These are phyloP conservation scores for Chloebia gouldiae DNA, from an alignment of 2,113 vertebrate species.

Conservation along the genomic window DNA sequence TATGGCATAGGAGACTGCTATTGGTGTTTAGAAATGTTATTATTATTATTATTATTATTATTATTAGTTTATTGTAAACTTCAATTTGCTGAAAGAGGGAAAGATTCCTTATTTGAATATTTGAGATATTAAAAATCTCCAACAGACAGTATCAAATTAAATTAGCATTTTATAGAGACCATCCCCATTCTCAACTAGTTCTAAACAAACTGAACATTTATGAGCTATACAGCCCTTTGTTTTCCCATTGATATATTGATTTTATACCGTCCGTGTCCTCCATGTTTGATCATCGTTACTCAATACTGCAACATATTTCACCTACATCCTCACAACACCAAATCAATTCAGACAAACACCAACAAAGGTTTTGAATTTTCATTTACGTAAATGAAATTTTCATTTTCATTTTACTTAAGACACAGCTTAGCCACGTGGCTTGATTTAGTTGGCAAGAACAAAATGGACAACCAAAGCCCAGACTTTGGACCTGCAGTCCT, in stretches of 20 bases:
- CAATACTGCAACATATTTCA: neutral
- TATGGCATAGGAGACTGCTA: neutral
- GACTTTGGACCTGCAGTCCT: neutral
- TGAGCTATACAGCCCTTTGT: neutral
- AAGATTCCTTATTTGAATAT: neutral
- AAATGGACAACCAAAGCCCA: neutral
- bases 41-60: too few species aligned
- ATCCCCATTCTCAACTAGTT: neutral
- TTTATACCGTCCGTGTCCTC: neutral
- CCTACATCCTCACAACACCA: neutral
- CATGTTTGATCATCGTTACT: neutral
- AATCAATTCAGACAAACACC: neutral
- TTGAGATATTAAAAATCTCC: neutral
- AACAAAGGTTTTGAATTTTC: neutral
- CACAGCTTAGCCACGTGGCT: neutral
- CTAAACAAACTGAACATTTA: neutral
- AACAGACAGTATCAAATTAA: neutral
- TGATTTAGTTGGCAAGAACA: neutral
- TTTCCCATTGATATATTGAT: neutral
- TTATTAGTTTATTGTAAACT: neutral
- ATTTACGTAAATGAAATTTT: neutral
- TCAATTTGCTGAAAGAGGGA: neutral
- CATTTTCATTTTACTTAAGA: neutral
- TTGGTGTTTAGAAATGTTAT: neutral
- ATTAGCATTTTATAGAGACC: neutral